Base-by-base conservation (phyloP, 2,113 vertebrate species). In the Rhabdornis inornatus region DNA sequence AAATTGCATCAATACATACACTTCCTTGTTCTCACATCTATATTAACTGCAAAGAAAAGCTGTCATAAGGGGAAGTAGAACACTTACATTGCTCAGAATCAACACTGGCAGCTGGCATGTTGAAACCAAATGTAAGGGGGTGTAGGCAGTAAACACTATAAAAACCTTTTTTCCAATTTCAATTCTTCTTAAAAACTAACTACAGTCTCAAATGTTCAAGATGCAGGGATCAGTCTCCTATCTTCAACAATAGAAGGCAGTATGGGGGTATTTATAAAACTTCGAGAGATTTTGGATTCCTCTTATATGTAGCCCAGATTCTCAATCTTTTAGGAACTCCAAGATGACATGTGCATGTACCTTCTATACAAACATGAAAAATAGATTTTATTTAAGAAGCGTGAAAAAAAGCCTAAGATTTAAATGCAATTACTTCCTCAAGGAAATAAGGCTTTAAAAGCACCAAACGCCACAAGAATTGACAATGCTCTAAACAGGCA, bases 21-120 rank as follows among this genome's bases (percentile, higher is more conserved):
- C 90, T 94, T 96, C 91, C 84, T 94, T 63, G 5, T 90, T 93
- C 77, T 81, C 50, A 55, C 40, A 64, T 57, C 37, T 83, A 6
- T 28, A 68, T 49, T 45, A 86, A 79, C 87, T 79, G 50, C 45
- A 95, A 88, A 78, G 57, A 21, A 83, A 84, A 83, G 59, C 47
- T 91, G 23, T 56, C 74, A 21, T 12, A 94, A 92, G 53, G 74
- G 72, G 83, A 94, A 97, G 94, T 63, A 76, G 65, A 79, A 79
- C 61, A 71, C 35, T 87, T 39, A 24, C 15, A 18, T 27, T 84
- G 76, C 60, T 93, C 87, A 89, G n/a, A 78, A 81, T 53, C 80
- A 85, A 59, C 68, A 24, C 21, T 68, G 28, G 63, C 59, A 94
- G 49, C 39, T 66, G 33, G 27, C n/a, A 45, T 23, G 19, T 28